These are phyloP conservation scores for Spilarctia lutea DNA, from an alignment of 2,888 invertebrate genomes.

Conservation along the genomic window DNA sequence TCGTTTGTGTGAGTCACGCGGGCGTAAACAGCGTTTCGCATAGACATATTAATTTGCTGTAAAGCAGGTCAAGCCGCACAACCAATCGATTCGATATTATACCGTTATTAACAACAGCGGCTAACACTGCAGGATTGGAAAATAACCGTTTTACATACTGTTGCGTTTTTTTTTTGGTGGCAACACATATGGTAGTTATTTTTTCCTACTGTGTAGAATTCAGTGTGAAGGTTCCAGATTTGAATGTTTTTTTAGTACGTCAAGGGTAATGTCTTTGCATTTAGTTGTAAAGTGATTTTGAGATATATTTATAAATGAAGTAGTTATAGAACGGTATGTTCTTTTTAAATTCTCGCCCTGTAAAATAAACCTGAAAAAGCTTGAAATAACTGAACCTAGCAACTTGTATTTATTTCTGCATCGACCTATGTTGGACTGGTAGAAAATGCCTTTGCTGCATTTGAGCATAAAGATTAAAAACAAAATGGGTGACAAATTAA, in stretches of 20 bases:
- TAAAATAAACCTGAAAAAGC: no score
- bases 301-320: not conserved
- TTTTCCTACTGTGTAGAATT: not conserved
- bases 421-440: no score
- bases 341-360: no score
- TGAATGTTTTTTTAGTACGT: not conserved
- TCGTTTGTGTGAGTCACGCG: slow-evolving; percentile 36
- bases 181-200: not conserved
- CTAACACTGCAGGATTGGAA: not conserved
- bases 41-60: slow-evolving; percentile 41
- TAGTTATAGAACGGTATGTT: no score
- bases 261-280: not conserved
- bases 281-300: not conserved
- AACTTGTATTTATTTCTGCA: no score
- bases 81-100: slow-evolving; percentile 38
- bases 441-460: no score
- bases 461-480: no score
- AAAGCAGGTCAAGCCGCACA: slow-evolving; percentile 42
- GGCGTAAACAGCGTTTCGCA: slow-evolving; percentile 16
- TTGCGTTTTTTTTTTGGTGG: not conserved
- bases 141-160: slow-evolving; percentile 2
- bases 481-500: no score
- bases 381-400: no score
- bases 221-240: not conserved
- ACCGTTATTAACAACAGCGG: slow-evolving; percentile 31